phyloP scores from a whole-genome alignment of 2,797 vertebrate genomes.

The Labroides dimidiatus region DNA sequence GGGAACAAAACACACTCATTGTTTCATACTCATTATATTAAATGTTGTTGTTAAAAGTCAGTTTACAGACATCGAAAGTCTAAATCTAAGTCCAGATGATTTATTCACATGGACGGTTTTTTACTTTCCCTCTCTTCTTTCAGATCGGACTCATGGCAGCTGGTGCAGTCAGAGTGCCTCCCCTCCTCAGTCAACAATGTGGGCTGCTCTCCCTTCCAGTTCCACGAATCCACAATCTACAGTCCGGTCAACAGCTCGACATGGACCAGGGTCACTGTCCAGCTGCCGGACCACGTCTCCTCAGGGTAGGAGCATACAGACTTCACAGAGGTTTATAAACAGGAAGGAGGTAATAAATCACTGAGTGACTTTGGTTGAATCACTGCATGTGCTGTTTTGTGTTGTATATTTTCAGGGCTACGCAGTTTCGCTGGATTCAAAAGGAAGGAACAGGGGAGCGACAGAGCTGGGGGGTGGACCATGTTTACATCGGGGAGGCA shows the following conservation, averaged over 20 bases:
- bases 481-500: conserved; percentile 96
- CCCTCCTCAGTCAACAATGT: conserved; percentile 96
- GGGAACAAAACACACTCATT: background rate
- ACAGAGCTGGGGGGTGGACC: conserved; percentile 96
- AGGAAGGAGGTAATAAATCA: background rate
- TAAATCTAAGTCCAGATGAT: background rate
- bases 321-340: background rate
- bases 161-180: conserved; percentile 96
- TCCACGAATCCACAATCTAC: conserved; percentile 98
- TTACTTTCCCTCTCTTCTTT: conserved; percentile 14
- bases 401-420: conserved; percentile 85
- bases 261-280: conserved; percentile 96
- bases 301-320: conserved; percentile 87
- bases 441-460: conserved; percentile 92
- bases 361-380: too few relatives aligned
- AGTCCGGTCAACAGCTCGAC: conserved; percentile 95
- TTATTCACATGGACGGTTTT: background rate
- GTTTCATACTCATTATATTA: background rate
- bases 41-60: background rate
- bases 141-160: conserved; percentile 96
- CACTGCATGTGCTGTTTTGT: background rate
- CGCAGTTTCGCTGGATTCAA: conserved; percentile 99
- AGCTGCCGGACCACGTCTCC: conserved; percentile 96
- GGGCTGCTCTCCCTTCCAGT: conserved; percentile 97
- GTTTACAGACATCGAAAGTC: background rate